Evolutionary conservation across 2,888 invertebrate species (phyloP).

Genomic region (Cerceris rybyensis): DNA sequence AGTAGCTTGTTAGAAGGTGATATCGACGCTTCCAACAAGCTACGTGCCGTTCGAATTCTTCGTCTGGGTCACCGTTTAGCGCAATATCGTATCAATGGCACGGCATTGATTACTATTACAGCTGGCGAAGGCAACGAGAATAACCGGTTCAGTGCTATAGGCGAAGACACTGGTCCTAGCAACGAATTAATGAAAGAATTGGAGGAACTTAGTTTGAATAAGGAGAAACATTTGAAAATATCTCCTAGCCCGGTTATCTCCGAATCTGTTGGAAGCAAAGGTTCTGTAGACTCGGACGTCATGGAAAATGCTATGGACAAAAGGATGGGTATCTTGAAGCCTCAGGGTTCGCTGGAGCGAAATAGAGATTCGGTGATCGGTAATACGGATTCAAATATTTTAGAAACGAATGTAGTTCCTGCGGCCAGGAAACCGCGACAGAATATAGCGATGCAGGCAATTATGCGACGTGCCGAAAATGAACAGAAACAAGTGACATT

Average conservation of each 20-base stretch:
- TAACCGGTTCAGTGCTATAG: constrained; percentile 79
- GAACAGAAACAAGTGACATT: constrained; percentile 85
- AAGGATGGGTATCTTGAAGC: constrained; percentile 86
- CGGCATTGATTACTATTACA: constrained; percentile 75
- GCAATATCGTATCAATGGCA: constrained; percentile 80
- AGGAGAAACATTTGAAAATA: constrained; percentile 69
- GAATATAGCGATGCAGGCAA: constrained; percentile 91
- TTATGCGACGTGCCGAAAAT: constrained; percentile 88
- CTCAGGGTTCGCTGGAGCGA: constrained; percentile 88
- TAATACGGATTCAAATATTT: constrained; percentile 59
- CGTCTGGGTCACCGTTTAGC: constrained; percentile 83
- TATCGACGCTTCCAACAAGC: constrained; percentile 80
- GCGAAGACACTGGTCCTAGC: constrained; percentile 81
- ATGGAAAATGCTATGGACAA: constrained; percentile 64
- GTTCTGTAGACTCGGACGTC: constrained; percentile 74
- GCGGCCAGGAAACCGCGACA: constrained; percentile 83
- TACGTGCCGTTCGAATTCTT: constrained; percentile 83
- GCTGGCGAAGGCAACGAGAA: constrained; percentile 69
- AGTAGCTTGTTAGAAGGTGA: constrained; percentile 81
- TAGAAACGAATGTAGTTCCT: constrained; percentile 62
- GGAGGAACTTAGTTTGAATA: constrained; percentile 83
- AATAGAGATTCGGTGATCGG: constrained; percentile 81
- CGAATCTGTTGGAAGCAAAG: constrained; percentile 78
- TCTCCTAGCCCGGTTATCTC: constrained; percentile 77
- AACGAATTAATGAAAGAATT: constrained; percentile 84